Evolutionary conservation across 2,888 invertebrate genomes (phyloP).

Genomic region (Apamea sordens): DNA sequence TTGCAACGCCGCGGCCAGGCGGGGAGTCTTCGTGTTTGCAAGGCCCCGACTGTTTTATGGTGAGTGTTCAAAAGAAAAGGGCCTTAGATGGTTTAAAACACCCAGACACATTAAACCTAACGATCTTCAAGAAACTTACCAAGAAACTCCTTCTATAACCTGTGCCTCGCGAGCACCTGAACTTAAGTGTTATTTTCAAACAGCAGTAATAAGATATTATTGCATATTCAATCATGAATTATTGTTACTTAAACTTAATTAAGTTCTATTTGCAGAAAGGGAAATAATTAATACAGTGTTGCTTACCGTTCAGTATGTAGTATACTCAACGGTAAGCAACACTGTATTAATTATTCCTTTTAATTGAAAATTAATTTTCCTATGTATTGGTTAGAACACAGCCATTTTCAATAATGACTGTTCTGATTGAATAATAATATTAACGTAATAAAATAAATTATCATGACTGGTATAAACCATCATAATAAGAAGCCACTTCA

Average conservation of each 20-base stretch:
- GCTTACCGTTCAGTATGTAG: not conserved
- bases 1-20: constrained; percentile 91
- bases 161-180: not conserved
- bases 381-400: not conserved
- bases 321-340: too few species aligned
- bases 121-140: not conserved
- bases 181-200: constrained; percentile 14
- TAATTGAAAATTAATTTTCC: too few species aligned
- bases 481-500: not conserved
- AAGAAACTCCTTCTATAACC: constrained; percentile 11
- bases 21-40: constrained; percentile 92
- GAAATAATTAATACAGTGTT: not conserved
- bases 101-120: constrained; percentile 37
- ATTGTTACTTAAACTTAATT: not conserved
- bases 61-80: constrained; percentile 82
- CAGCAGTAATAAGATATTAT: constrained; percentile 8
- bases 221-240: not conserved
- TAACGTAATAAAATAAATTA: not conserved
- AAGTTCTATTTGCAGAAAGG: not conserved
- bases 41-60: constrained; percentile 93
- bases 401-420: not conserved
- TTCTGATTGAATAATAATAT: not conserved
- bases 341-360: too few species aligned
- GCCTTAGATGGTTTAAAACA: constrained; percentile 20
- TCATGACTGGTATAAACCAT: not conserved